Evolutionary conservation across 2,113 vertebrate genomes (phyloP).

Genomic region (Gallinago jamesoni): DNA sequence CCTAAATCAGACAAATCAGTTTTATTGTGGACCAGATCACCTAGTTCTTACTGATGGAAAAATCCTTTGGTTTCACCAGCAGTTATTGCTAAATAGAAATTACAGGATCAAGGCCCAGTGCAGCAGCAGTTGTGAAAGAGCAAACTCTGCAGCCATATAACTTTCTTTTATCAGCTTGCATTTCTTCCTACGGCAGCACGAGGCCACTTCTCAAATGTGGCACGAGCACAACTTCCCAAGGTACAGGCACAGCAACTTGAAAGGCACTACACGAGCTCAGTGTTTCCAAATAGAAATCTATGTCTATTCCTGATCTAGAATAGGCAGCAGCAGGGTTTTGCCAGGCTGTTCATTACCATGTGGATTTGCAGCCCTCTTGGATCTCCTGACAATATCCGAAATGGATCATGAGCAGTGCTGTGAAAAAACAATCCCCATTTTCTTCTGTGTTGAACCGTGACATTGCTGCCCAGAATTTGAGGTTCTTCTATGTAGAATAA

Average conservation of each 20-base stretch:
- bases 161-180: not conserved
- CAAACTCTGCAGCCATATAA: not conserved
- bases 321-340: not conserved
- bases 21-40: not conserved
- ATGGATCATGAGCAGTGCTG: not conserved
- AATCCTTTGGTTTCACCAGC: not conserved
- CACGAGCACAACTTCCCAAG: not conserved
- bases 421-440: not conserved
- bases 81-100: not conserved
- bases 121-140: not conserved
- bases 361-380: not conserved
- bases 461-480: not conserved
- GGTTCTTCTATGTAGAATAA: not conserved
- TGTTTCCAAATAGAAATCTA: not conserved
- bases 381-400: not conserved
- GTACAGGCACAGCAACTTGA: not conserved
- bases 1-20: not conserved
- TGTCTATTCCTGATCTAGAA: not conserved
- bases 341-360: not conserved
- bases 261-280: not conserved
- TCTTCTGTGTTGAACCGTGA: not conserved
- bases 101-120: not conserved
- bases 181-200: not conserved
- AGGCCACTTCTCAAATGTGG: not conserved
- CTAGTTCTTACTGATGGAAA: not conserved